These are phyloP conservation scores for Aphelenchoides fujianensis DNA, from an alignment of 1,140 invertebrate genomes.

Conservation along the genomic window DNA sequence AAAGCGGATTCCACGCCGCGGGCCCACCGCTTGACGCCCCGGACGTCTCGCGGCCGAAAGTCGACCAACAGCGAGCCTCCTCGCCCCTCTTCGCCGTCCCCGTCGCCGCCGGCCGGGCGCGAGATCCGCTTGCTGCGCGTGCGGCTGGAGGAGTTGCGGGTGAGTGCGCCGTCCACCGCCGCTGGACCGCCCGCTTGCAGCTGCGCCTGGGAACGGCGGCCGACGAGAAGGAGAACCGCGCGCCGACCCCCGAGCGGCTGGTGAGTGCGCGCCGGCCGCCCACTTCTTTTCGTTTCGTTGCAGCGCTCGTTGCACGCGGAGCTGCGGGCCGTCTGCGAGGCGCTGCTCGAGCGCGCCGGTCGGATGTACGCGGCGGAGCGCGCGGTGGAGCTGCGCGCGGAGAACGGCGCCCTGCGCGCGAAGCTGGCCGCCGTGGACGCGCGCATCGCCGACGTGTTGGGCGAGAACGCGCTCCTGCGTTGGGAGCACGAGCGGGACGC, in stretches of 20 bases:
- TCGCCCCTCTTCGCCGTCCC: too few relatives aligned
- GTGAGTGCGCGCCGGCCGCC: background rate
- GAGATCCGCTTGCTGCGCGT: background rate
- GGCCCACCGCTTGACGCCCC: too few relatives aligned
- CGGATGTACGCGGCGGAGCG: background rate
- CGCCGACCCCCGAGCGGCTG: background rate
- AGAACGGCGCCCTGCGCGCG: background rate
- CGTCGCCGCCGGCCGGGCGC: too few relatives aligned
- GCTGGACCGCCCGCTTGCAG: background rate
- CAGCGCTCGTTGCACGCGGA: background rate
- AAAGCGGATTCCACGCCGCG: too few relatives aligned
- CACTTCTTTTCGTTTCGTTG: slow-evolving; percentile 1
- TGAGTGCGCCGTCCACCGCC: background rate
- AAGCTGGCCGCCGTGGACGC: background rate
- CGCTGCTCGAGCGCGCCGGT: background rate
- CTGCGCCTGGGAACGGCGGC: background rate
- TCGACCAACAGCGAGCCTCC: too few relatives aligned
- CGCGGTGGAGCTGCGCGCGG: background rate
- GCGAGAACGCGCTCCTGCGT: slow-evolving; percentile 7
- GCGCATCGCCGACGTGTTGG: background rate
- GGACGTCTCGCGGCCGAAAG: too few relatives aligned
- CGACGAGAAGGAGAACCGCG: background rate
- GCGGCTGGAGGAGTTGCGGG: background rate
- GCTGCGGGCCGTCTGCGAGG: background rate
- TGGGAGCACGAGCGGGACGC: background rate